A percentile compares a stretch with the other conserved stretches of the same genome.
Evolutionary conservation across 2,888 invertebrate species (phyloP).

Genomic region (Eutolmus rufibarbis): DNA sequence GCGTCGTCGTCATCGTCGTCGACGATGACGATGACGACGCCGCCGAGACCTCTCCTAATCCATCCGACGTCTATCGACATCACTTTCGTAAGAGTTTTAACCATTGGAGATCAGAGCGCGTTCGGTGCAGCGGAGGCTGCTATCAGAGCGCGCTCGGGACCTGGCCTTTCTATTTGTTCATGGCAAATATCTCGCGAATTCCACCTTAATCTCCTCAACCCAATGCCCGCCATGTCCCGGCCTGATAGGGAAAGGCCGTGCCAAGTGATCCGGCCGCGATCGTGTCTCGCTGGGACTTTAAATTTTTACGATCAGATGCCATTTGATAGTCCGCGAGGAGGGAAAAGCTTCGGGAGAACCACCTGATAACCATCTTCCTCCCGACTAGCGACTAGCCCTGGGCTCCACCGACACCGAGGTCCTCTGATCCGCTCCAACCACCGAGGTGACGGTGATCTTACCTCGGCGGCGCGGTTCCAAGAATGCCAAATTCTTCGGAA

Average conservation of each 20-base stretch:
- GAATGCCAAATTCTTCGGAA: conserved; percentile 9
- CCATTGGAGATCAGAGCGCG: conserved; percentile 35
- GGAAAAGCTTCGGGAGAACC: conserved; percentile 33
- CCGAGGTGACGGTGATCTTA: background rate
- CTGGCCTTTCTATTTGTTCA: conserved; percentile 47
- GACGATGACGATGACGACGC: background rate
- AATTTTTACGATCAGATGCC: conserved; percentile 40
- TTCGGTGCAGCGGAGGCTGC: background rate
- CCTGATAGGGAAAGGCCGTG: conserved; percentile 19
- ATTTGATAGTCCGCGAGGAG: conserved; percentile 37
- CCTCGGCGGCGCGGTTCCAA: background rate
- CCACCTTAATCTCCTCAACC: conserved; percentile 46
- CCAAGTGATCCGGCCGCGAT: conserved; percentile 30
- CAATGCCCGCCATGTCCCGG: conserved; percentile 28
- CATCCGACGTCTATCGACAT: conserved; percentile 29
- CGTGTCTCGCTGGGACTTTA: conserved; percentile 43
- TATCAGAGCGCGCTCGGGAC: conserved; percentile 29
- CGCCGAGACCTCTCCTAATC: conserved; percentile 38
- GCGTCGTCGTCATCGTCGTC: background rate
- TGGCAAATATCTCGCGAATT: conserved; percentile 45
- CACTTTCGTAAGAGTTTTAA: conserved; percentile 36
- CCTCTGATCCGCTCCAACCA: background rate
- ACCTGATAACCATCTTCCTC: conserved; percentile 43
- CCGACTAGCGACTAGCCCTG: conserved; percentile 11
- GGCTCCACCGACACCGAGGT: background rate